A percentile compares a stretch with the other conserved stretches of the same genome.
These are phyloP conservation scores for Dipus sagitta DNA, from an alignment of 2,797 vertebrate species.

Conservation along the genomic window DNA sequence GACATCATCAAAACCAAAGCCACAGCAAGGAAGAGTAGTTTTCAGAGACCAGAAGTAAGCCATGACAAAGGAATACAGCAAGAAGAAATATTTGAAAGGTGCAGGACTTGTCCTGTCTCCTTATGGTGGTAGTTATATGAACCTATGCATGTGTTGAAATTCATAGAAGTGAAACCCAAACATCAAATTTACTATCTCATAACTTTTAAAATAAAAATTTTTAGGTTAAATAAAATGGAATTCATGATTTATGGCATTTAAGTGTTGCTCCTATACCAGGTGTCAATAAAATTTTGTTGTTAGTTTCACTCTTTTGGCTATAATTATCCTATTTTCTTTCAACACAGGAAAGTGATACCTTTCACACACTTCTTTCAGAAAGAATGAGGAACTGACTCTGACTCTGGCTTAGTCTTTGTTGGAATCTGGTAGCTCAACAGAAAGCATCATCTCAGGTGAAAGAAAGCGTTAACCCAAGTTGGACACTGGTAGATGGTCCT, in stretches of 20 bases:
- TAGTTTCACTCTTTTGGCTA: not conserved
- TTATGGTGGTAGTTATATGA: not conserved
- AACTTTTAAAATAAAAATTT: not conserved
- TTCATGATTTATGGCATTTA: conserved; percentile 31
- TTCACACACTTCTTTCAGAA: not conserved
- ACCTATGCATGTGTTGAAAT: not conserved
- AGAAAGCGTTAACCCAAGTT: not conserved
- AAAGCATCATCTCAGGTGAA: not conserved
- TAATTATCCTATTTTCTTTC: not conserved
- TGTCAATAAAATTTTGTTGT: not conserved
- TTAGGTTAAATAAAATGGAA: not conserved
- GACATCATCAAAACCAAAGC: conserved; percentile 6
- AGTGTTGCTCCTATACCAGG: not conserved
- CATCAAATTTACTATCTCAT: not conserved
- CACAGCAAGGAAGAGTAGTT: not conserved
- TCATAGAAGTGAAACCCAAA: not conserved
- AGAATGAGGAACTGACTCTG: not conserved
- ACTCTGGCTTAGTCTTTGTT: not conserved
- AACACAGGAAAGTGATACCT: not conserved
- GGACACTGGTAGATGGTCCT: not conserved
- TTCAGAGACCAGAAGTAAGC: not conserved
- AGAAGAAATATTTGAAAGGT: not conserved
- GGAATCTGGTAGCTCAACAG: not conserved
- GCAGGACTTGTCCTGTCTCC: not conserved
- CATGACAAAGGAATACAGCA: not conserved